Evolutionary conservation across 2,888 invertebrate species (phyloP).

Genomic region (Eupeodes latifasciatus): DNA sequence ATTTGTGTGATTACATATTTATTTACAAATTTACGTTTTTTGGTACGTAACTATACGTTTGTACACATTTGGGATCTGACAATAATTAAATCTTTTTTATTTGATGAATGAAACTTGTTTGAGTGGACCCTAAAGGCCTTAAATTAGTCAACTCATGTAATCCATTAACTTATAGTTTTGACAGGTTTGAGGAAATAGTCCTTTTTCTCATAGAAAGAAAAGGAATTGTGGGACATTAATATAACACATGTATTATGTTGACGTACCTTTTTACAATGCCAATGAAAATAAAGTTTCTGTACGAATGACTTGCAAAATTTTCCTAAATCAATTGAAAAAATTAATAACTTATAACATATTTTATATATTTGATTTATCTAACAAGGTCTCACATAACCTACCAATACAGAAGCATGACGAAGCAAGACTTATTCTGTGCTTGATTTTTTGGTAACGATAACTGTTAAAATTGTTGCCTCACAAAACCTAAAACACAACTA

Average conservation of each 20-base stretch:
- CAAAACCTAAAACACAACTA: no score
- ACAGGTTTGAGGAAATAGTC: neutral
- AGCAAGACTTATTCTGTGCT: no score
- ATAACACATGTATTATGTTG: neutral
- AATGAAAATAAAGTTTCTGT: no score
- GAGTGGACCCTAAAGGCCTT: neutral
- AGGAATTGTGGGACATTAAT: neutral
- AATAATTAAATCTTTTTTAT: conserved; percentile 30
- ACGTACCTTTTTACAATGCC: no score
- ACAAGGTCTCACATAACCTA: no score
- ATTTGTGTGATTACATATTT: no score
- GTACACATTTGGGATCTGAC: neutral
- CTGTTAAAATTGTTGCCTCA: no score
- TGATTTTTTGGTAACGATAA: no score
- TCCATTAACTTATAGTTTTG: conserved; percentile 35
- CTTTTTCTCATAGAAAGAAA: neutral
- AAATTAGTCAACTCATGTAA: conserved; percentile 30
- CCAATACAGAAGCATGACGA: no score
- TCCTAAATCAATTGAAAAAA: neutral
- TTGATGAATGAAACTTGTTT: conserved; percentile 40
- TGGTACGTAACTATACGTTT: neutral
- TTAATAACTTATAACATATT: neutral
- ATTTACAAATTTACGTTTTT: no score
- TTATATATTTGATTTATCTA: no score
- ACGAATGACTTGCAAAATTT: no score